Evolutionary conservation across 2,888 invertebrate species (phyloP).

Genomic region (Metalampra italica): DNA sequence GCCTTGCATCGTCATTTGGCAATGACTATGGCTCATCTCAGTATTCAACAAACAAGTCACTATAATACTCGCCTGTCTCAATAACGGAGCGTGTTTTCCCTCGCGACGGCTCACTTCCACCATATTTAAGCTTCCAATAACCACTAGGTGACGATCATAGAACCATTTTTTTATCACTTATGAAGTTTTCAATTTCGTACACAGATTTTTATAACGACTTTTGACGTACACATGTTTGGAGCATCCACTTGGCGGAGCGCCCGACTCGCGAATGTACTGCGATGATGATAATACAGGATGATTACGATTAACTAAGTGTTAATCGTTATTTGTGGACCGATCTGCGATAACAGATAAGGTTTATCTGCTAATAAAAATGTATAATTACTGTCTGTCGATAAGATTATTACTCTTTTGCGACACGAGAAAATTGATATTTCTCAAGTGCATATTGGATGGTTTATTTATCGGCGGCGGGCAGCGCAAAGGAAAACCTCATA

Average conservation of each 20-base stretch:
- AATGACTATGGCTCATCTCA: neutral
- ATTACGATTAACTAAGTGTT: neutral
- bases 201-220: neutral
- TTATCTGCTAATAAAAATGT: neutral
- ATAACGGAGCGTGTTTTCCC: neutral
- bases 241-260: neutral
- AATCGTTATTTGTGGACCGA: neutral
- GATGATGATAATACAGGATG: neutral
- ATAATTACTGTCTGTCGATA: too few relatives aligned
- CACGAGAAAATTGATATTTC: too few relatives aligned
- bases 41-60: neutral
- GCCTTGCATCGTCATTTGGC: neutral
- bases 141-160: slow-evolving; percentile 1
- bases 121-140: neutral
- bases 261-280: neutral
- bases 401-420: too few relatives aligned
- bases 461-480: too few relatives aligned
- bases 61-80: neutral
- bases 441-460: too few relatives aligned
- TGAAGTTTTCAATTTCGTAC: neutral
- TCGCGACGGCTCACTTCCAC: neutral
- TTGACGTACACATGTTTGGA: neutral
- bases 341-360: neutral
- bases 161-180: neutral
- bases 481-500: too few relatives aligned